These are phyloP conservation scores for Epistrophe grossulariae DNA, from an alignment of 2,888 invertebrate genomes.

Conservation along the genomic window DNA sequence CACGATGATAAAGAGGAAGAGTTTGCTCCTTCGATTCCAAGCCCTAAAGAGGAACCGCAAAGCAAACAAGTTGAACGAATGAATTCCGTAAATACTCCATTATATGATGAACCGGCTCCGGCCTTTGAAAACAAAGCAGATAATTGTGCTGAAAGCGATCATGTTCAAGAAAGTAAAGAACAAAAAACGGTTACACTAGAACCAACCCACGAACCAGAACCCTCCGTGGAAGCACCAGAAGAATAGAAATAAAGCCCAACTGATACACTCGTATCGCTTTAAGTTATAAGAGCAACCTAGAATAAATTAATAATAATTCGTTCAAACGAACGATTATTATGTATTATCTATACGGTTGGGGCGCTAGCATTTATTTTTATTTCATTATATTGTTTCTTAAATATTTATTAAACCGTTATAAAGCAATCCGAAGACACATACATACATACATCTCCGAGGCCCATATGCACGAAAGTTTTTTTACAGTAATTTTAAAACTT, in stretches of 20 bases:
- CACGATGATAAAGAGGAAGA: conserved; percentile 15
- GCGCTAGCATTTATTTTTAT: conserved; percentile 64
- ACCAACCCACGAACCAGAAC: conserved; percentile 20
- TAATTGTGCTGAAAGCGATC: conserved; percentile 1
- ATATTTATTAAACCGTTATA: conserved; percentile 54
- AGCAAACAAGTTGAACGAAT: conserved; percentile 58
- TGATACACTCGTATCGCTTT: conserved; percentile 29
- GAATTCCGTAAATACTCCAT: conserved; percentile 64
- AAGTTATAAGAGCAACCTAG: conserved; percentile 21
- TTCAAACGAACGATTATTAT: conserved; percentile 28
- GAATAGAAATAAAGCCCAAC: conserved; percentile 43
- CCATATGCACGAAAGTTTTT: background rate
- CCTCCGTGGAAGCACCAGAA: conserved; percentile 28
- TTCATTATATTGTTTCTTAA: conserved; percentile 18
- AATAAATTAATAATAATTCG: conserved; percentile 19
- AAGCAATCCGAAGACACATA: conserved; percentile 19
- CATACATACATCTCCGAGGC: background rate
- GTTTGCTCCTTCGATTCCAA: conserved; percentile 17
- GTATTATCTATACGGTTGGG: conserved; percentile 30
- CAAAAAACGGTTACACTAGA: conserved; percentile 16
- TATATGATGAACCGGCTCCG: conserved; percentile 66
- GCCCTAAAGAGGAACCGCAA: conserved; percentile 33
- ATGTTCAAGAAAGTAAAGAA: conserved; percentile 37
- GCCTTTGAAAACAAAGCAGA: conserved; percentile 47
- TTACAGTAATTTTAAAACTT: background rate